phyloP scores from a whole-genome alignment of 2,113 vertebrate species.

The Apteryx owenii region DNA sequence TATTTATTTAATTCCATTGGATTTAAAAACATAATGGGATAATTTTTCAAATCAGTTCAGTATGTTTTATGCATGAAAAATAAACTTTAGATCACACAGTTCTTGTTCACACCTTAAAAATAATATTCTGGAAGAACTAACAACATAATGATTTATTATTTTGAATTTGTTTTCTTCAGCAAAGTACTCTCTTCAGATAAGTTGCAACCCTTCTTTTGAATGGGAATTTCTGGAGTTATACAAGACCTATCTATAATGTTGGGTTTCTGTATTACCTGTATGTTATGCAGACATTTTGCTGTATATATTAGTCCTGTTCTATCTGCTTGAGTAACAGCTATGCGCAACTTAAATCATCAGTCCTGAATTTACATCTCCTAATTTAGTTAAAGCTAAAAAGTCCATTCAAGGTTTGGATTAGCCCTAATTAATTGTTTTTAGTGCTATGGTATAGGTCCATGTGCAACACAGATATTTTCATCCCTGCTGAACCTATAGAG shows the following conservation, averaged over 20 bases:
- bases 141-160: not conserved
- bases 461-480: not conserved
- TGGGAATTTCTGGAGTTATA: not conserved
- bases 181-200: not conserved
- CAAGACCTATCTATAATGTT: not conserved
- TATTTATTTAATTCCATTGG: conserved; percentile 14
- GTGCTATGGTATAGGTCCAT: not conserved
- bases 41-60: not conserved
- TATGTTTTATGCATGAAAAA: not conserved
- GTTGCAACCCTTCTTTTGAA: not conserved
- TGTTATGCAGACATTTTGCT: not conserved
- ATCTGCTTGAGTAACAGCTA: not conserved
- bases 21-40: not conserved
- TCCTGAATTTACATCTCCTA: not conserved
- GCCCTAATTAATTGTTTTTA: not conserved
- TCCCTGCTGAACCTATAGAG: not conserved
- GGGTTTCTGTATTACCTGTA: not conserved
- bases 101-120: not conserved
- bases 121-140: not conserved
- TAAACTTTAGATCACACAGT: not conserved
- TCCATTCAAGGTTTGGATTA: not conserved
- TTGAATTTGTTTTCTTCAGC: not conserved
- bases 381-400: not conserved
- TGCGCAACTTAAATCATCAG: not conserved
- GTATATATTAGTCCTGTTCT: not conserved